Conservation (phyloP, 2,113 vertebrate genomes). For the Spheniscus mendiculus region DNA sequence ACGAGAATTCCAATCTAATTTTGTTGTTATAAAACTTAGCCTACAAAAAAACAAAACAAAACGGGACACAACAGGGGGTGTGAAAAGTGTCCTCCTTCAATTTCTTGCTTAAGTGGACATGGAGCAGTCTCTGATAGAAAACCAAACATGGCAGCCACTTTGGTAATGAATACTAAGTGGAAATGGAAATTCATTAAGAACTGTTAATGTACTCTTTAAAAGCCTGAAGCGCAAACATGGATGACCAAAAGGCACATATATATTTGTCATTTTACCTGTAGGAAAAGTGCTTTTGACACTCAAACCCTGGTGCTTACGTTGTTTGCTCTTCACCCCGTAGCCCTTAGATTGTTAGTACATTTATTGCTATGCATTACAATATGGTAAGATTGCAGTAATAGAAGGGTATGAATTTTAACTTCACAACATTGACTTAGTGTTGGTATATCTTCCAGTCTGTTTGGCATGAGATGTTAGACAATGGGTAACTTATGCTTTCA, state of each 20-base stretch:
- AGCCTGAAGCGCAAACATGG: not conserved
- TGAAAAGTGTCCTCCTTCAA: not conserved
- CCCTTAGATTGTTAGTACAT: fast-evolving
- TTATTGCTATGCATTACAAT: not conserved
- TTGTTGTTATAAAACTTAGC: not conserved
- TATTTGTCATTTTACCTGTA: not conserved
- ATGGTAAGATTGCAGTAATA: fast-evolving
- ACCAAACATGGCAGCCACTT: not conserved
- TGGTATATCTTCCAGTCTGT: not conserved
- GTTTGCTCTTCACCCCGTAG: not conserved
- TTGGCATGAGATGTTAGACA: not conserved
- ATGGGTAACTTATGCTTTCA: not conserved
- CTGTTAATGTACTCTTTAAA: not conserved
- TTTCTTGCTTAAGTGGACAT: not conserved
- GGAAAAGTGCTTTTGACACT: not conserved
- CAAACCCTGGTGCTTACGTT: not conserved
- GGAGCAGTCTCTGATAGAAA: not conserved
- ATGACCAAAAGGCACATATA: fast-evolving
- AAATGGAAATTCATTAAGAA: not conserved
- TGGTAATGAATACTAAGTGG: not conserved
- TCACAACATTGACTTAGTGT: not conserved
- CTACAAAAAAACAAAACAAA: not conserved
- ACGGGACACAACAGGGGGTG: fast-evolving
- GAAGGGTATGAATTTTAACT: not conserved
- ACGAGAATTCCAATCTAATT: not conserved